These are phyloP conservation scores for Pipa parva DNA, from an alignment of 2,113 vertebrate species.

Conservation along the genomic window DNA sequence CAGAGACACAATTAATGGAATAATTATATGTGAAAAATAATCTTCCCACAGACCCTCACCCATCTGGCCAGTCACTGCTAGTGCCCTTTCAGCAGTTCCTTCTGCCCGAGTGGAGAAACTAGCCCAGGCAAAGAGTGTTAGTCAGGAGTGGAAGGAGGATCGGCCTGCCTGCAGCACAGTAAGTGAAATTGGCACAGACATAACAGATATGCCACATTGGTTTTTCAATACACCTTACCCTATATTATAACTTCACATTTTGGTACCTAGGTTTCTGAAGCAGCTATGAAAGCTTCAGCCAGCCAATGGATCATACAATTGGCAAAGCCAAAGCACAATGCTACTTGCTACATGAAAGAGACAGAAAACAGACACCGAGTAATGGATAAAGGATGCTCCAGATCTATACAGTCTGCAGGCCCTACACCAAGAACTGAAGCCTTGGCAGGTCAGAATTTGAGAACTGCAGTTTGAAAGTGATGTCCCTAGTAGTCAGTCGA, in stretches of 20 bases:
- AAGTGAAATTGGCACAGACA: neutral
- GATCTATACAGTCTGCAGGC: conserved; percentile 24
- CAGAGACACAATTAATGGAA: too few relatives aligned
- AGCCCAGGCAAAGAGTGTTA: conserved; percentile 39
- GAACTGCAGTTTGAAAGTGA: too few relatives aligned
- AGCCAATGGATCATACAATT: conserved; percentile 38
- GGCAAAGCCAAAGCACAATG: conserved; percentile 43
- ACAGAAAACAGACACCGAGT: conserved; percentile 22
- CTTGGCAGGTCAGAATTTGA: conserved; percentile 23
- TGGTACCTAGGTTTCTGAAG: conserved; percentile 45
- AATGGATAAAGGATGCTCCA: neutral
- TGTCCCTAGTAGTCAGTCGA: too few relatives aligned
- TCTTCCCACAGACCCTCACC: conserved; percentile 25
- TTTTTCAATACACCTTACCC: too few relatives aligned
- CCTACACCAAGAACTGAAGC: conserved; percentile 14
- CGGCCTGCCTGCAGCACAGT: conserved; percentile 42
- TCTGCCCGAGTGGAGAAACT: conserved; percentile 45
- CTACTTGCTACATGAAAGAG: conserved; percentile 10
- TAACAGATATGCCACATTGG: neutral
- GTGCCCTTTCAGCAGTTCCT: conserved; percentile 19
- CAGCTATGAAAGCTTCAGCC: conserved; percentile 41
- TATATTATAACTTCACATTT: neutral
- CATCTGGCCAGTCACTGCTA: conserved; percentile 23
- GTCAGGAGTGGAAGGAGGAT: conserved; percentile 43
- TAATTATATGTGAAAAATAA: too few relatives aligned